Conservation (phyloP, 1,140 invertebrate species). For the Parapsyche elsis region DNA sequence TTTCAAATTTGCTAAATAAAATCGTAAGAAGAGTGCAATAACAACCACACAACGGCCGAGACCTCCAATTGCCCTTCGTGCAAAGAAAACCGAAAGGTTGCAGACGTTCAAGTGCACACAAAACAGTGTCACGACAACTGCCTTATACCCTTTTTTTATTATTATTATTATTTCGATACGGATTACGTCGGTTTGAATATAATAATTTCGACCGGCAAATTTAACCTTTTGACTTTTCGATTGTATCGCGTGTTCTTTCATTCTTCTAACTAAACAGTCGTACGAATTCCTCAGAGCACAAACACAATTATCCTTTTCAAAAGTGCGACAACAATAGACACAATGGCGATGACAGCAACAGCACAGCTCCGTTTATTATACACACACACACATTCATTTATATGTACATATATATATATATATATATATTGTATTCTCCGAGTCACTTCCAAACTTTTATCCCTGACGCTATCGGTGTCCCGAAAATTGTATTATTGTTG, state of each 20-base stretch:
- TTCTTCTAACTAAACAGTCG: not conserved
- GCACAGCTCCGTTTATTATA: slow-evolving; percentile 21
- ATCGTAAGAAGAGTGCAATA: too few species aligned
- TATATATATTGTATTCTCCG: not conserved
- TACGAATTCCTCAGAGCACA: slow-evolving; percentile 37
- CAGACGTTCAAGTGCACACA: not conserved
- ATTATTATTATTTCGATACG: too few species aligned
- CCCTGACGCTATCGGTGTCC: not conserved
- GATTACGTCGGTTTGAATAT: too few species aligned
- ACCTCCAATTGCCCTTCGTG: not conserved
- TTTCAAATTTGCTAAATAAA: too few species aligned
- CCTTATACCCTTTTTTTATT: too few species aligned
- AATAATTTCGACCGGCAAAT: too few species aligned
- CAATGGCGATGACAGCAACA: slow-evolving; percentile 36
- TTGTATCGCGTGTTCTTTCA: too few species aligned
- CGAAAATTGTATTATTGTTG: slow-evolving; percentile 38
- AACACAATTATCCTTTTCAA: slow-evolving; percentile 44
- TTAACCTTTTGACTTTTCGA: too few species aligned
- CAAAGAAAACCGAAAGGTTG: not conserved
- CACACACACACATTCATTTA: not conserved
- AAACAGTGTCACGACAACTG: too few species aligned
- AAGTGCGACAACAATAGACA: slow-evolving; percentile 32
- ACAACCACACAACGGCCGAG: not conserved
- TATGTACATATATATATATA: not conserved
- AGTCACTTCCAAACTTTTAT: not conserved